Conservation (phyloP, 2,797 vertebrate genomes). For the Syngnathus rostellatus region DNA sequence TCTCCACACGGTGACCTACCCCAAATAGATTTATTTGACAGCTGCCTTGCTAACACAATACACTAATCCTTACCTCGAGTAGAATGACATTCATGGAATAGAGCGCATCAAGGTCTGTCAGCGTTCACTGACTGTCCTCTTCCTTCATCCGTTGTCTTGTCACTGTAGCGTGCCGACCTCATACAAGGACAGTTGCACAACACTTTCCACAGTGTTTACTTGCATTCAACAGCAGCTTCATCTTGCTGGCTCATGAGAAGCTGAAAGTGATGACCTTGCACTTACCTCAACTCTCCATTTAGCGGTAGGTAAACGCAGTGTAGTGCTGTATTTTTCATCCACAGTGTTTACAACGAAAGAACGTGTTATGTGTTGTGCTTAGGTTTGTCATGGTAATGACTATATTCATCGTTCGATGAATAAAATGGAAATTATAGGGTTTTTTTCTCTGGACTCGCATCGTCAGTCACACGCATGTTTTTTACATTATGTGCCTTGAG, state of each 20-base stretch:
- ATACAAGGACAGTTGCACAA: conserved; percentile 44
- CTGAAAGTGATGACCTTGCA: conserved; percentile 55
- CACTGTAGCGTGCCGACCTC: conserved; percentile 41
- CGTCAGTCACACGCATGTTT: too few species aligned
- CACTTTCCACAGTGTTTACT: conserved; percentile 6
- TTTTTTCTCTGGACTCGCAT: too few species aligned
- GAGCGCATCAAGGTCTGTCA: not conserved
- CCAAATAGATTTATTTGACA: not conserved
- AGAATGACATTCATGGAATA: not conserved
- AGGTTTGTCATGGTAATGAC: too few species aligned
- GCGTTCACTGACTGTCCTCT: conserved; percentile 18
- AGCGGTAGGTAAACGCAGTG: conserved; percentile 16
- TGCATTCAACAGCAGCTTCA: conserved; percentile 16
- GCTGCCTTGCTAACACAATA: not conserved
- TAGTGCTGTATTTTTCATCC: not conserved
- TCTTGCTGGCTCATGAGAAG: conserved; percentile 58
- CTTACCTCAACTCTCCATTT: conserved; percentile 52
- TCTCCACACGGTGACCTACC: not conserved
- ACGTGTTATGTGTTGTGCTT: not conserved
- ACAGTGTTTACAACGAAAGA: not conserved
- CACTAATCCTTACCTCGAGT: not conserved
- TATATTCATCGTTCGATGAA: too few species aligned
- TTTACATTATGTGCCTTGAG: too few species aligned
- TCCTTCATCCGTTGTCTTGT: conserved; percentile 36
- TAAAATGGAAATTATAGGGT: too few species aligned